Evolutionary conservation across 64 coral and sea anemone genomes (phyloP).

Genomic region (Acropora tenuis): DNA sequence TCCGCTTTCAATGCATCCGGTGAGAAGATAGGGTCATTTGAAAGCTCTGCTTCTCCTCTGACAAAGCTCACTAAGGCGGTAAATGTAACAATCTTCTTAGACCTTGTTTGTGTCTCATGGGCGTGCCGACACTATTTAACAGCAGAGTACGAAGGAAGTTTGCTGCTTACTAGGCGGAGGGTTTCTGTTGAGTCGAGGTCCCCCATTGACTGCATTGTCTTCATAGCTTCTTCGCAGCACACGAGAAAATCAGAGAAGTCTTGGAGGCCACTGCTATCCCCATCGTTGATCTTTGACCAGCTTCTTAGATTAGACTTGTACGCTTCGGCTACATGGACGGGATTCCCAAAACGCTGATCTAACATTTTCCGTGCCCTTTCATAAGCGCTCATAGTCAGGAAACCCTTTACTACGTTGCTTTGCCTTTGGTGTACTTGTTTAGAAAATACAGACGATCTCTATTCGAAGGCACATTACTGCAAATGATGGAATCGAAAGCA

Average conservation of each 20-base stretch:
- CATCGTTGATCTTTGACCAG: conserved; percentile 41
- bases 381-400: conserved; percentile 60
- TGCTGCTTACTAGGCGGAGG: not conserved
- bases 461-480: conserved; percentile 8
- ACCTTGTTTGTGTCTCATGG: conserved; percentile 3
- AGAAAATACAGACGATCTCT: conserved; percentile 64
- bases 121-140: conserved; percentile 54
- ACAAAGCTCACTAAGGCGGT: conserved; percentile 36
- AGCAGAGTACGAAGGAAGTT: conserved; percentile 41
- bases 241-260: conserved; percentile 57
- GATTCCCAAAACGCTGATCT: conserved; percentile 65
- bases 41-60: conserved; percentile 41
- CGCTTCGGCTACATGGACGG: conserved; percentile 61
- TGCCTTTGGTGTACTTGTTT: conserved; percentile 58
- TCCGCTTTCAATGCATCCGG: conserved; percentile 48
- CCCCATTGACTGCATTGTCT: conserved; percentile 14
- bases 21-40: conserved; percentile 47
- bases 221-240: conserved; percentile 23
- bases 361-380: conserved; percentile 47
- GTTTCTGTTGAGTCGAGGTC: conserved; percentile 39
- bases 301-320: conserved; percentile 58
- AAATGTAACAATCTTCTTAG: conserved; percentile 25
- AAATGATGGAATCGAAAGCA: conserved; percentile 65
- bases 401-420: conserved; percentile 51
- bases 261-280: conserved; percentile 34